Base-by-base conservation (phyloP, 2,797 vertebrate species). In the Alcedo atthis region DNA sequence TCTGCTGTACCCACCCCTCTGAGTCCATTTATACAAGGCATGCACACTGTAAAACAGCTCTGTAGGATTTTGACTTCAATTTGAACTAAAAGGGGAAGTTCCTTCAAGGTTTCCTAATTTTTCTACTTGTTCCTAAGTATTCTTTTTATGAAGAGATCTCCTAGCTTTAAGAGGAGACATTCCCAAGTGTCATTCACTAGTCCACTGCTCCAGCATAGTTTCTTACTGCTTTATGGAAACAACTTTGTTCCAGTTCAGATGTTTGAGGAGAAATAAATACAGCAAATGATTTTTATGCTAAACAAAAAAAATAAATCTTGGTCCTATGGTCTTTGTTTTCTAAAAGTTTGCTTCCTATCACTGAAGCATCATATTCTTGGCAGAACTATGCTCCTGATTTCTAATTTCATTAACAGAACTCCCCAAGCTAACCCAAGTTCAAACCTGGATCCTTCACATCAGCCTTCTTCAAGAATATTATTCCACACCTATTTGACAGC, bases 401-500 rank as follows among this genome's bases (percentile, higher is more conserved):
- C n/a, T 69, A 81, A 62, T 37, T 75, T 64, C 35, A 69, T 91
- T 79, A 91, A 57, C 11, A 64, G 63, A 85, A 76, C 51, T 92
- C 46, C 70, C 48, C 43, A 67, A 42, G 55, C 32, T 73, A 89
- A 25, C 51, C 53, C 42, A 74, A 63, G 33, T 92, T 95, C 40
- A 78, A 88, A 85, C 48, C 16, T 46, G 19, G 20, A 59, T 81
- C 59, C 33, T 43, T 95, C 48, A 46, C 21, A 28, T 62, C 76
- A 89, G 30, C 24, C 40, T 42, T 68, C 54, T 66, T 87, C 32
- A 54, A 54, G 32, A 93, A 71, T 68, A 37, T 45, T 87, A 26
- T 95, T 87, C 87, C 48, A 75, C 40, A 79, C 53, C 66, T 78
- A 73, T 90, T 81, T 94, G 45, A 63, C 74, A 91, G n/a, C 49